Base-by-base conservation (phyloP, 2,113 vertebrate genomes). In the Corynorhinus townsendii region DNA sequence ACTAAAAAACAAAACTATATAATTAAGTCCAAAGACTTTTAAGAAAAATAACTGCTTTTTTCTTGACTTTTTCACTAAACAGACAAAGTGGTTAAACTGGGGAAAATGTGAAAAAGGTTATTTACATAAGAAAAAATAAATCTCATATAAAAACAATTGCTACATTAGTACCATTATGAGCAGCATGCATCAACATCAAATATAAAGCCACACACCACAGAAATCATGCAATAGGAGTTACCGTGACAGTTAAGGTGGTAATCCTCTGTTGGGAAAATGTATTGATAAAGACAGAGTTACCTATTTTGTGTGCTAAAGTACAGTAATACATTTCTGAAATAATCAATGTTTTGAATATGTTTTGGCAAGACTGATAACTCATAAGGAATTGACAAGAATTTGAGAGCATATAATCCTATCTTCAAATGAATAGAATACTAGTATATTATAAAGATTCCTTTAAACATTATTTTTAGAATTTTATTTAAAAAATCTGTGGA, bases 191-290 rank as follows among this genome's bases (percentile, higher is more conserved):
- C 33, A 64, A 71, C 71, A 97, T 40, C 38, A 83, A 91, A 64
- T 11, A 96, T 24, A 92, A 95, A 95, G 88, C 71, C 88, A 98
- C 85, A 96, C 90, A 35, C 3, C 91, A 96, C 87, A 96, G 38
- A 98, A 95, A 93, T 90, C 98, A 98, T 98, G 98, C 98, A 97
- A 79, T 8, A 80, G 83, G 96, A 98, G 97, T 99, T 99, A 99
- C 99, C 99, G 99, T 99, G 93, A 99, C 99, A 98, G 99, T 99
- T 98, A 99, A 98, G 98, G 99, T 99, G 97, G 99, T 99, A 98
- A 99, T 99, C 99, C 99, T 99, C 99, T 99, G 99, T 99, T 97
- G 99, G 97, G 91, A 98, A 98, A 98, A 98, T 82, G 97, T 64
- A 98, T 98, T 97, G 97, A 98, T 95, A 98, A 98, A 98, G 97